phyloP scores from a whole-genome alignment of 2,888 invertebrate genomes.

The Autographa pulchrina region DNA sequence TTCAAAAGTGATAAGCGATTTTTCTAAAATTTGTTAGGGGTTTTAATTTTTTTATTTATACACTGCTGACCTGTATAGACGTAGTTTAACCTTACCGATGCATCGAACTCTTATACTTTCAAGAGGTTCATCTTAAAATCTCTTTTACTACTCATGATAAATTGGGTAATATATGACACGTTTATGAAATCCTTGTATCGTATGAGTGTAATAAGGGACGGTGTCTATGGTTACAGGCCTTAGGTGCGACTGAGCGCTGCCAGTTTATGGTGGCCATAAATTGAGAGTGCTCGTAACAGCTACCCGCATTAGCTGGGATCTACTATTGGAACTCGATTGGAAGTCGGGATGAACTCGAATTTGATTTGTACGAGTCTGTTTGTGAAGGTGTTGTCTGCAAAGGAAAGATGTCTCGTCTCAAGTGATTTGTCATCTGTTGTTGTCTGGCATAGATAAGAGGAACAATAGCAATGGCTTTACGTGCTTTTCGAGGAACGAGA shows the following conservation, averaged over 20 bases:
- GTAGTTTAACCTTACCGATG: too few relatives aligned
- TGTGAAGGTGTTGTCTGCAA: too few relatives aligned
- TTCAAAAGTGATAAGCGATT: too few relatives aligned
- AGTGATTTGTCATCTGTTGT: too few relatives aligned
- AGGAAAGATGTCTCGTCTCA: too few relatives aligned
- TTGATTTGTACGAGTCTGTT: neutral
- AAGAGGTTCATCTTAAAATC: neutral
- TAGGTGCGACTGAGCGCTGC: conserved; percentile 72
- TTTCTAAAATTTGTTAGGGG: too few relatives aligned
- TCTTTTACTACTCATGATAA: conserved; percentile 2
- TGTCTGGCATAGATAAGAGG: too few relatives aligned
- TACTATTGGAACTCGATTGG: conserved; percentile 60
- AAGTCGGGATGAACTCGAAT: conserved; percentile 18
- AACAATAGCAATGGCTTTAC: too few relatives aligned
- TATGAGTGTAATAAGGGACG: conserved; percentile 32
- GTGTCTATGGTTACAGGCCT: conserved; percentile 55
- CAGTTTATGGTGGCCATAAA: conserved; percentile 79
- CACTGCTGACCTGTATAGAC: too few relatives aligned
- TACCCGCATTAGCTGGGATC: conserved; percentile 70
- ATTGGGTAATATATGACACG: conserved; percentile 31
- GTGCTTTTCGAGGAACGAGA: too few relatives aligned
- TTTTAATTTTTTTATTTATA: too few relatives aligned
- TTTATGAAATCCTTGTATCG: conserved; percentile 46
- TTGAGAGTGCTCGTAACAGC: conserved; percentile 82
- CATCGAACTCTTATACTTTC: neutral